Evolutionary conservation across 2,113 vertebrate genomes (phyloP), one percentile per base, ranked within the genome.

Genomic region (Mohoua ochrocephala): DNA sequence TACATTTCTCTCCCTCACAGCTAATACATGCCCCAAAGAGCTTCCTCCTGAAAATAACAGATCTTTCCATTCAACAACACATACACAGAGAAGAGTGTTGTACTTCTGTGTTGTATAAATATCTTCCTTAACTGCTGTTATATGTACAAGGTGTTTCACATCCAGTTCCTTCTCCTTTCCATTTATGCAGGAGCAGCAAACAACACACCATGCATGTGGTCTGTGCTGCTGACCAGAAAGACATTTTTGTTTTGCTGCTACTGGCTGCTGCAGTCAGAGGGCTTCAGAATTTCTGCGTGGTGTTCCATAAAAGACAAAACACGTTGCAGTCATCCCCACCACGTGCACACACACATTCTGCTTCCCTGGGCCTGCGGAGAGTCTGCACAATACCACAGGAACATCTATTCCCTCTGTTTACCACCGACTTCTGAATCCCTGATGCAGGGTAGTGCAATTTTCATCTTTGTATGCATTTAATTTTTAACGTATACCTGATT

Each of bases 311-410:
- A 73, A 86, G 35, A 65, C 4, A 81, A 50, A 81, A 3, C 12
- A 9, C 1, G 0, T 19, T 4, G 1, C 24, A 3, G 1, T 52
- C n/a, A 39, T 33, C 23, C 27, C 23, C 12, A 8, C 7, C 21
- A 28, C 0, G 0, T 10, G 24, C 6, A 63, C 14, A n/a, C 21
- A 33, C 23, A 65, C 4, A 9, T 44, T 75, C 44, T 81, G 15
- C 19, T 7, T 84, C 17, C 11, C 31, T 22, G 11, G 10, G 13
- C 7, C 50, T 75, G 23, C 33, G 61, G 37, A 64, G 6, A 35
- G 17, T 39, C 26, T 68, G 13, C 41, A n/a, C 3, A 28, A 8
- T 44, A 26, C 17, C 9, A 31, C 6, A 30, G 20, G 12, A 77
- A 2, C 4, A 50, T 11, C 14, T 74, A 39, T 30, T 84, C 60